A percentile compares a stretch with the other conserved stretches of the same genome.
Evolutionary conservation across 1,140 invertebrate species (phyloP).

Genomic region (Yoshiicerus persimilis): DNA sequence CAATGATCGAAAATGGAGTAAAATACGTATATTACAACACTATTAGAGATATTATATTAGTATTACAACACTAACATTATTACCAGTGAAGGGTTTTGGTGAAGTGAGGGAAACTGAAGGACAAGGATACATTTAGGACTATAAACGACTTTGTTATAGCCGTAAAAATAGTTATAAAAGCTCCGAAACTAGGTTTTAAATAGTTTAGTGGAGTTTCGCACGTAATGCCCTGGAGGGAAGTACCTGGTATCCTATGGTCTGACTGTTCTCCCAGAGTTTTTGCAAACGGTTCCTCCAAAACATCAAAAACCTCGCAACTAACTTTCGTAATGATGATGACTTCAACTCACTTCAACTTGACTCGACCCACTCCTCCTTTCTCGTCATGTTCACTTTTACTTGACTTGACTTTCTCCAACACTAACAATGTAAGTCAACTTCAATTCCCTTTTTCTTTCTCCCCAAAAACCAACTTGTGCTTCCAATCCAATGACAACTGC

Average conservation of each 20-base stretch:
- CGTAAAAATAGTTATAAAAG: slow-evolving; percentile 1
- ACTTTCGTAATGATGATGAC: slow-evolving; percentile 12
- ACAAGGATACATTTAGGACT: not conserved
- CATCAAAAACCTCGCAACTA: slow-evolving; percentile 4
- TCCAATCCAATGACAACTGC: not conserved
- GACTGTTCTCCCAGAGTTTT: not conserved
- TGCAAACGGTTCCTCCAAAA: not conserved
- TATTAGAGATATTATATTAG: not conserved
- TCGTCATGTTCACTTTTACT: not conserved
- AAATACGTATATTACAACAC: no score
- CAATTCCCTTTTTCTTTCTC: not conserved
- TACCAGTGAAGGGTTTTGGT: not conserved
- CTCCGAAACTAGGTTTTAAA: not conserved
- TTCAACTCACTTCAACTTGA: not conserved
- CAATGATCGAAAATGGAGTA: not conserved
- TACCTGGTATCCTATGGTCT: not conserved
- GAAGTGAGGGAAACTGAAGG: not conserved
- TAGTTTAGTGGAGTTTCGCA: slow-evolving; percentile 14
- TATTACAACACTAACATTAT: not conserved
- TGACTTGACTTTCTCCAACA: not conserved
- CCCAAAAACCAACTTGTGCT: not conserved
- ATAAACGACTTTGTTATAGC: not conserved
- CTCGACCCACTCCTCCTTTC: not conserved
- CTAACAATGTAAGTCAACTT: not conserved
- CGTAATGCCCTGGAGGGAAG: not conserved